A percentile compares a stretch with the other conserved stretches of the same genome.
Evolutionary conservation across 1,140 invertebrate species (phyloP).

Genomic region (Drosophila chauvacae): DNA sequence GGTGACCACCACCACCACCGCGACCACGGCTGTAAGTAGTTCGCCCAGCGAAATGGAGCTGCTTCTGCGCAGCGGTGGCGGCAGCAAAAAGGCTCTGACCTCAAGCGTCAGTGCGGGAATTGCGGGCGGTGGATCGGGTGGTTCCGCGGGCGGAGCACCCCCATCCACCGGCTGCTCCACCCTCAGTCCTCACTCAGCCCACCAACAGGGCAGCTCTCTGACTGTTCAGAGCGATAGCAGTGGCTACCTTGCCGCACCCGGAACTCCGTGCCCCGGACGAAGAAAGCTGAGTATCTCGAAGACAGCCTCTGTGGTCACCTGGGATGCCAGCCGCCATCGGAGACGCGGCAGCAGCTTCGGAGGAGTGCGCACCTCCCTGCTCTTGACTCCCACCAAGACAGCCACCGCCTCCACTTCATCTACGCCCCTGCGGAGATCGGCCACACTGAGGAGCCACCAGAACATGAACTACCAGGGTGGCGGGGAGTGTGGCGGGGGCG

Average conservation of each 20-base stretch:
- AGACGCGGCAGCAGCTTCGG: conserved; percentile 87
- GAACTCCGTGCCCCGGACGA: conserved; percentile 64
- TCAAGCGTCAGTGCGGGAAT: conserved; percentile 57
- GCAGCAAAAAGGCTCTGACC: conserved; percentile 49
- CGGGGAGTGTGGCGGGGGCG: conserved; percentile 31
- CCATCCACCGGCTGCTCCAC: conserved; percentile 11
- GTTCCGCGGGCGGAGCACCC: conserved; percentile 1
- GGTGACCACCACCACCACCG: conserved; percentile 60
- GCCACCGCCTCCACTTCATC: conserved; percentile 76
- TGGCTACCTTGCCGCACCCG: conserved; percentile 59
- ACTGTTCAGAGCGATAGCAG: conserved; percentile 63
- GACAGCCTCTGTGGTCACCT: conserved; percentile 86
- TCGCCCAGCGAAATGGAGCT: conserved; percentile 77
- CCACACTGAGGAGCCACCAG: conserved; percentile 86
- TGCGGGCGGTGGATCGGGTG: conserved; percentile 1
- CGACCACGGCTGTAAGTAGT: conserved; percentile 59
- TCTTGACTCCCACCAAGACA: conserved; percentile 83
- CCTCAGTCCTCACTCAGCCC: conserved; percentile 54
- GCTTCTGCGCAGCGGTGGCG: conserved; percentile 55
- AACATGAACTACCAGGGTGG: conserved; percentile 83
- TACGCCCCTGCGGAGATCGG: conserved; percentile 86
- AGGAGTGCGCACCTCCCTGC: conserved; percentile 85
- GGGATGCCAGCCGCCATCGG: conserved; percentile 86
- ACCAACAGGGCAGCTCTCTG: conserved; percentile 52
- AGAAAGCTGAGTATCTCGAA: conserved; percentile 81